Base-by-base conservation (phyloP, 2,113 vertebrate genomes). In the Setophaga kirtlandii region DNA sequence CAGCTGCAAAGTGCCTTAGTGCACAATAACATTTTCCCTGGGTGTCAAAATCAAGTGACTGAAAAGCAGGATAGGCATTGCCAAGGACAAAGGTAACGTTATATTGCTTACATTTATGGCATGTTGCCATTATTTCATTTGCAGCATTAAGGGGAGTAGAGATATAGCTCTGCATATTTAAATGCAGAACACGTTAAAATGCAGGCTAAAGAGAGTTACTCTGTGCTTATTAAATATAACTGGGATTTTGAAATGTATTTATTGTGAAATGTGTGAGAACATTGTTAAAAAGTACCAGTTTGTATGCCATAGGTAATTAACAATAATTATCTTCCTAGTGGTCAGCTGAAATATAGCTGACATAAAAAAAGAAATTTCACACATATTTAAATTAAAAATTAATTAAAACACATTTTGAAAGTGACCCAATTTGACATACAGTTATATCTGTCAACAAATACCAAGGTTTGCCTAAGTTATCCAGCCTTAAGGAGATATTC, bases 151-250 rank as follows among this genome's bases (percentile, higher is more conserved):
- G 39, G 16, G 30, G 39, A 70, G 28, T 25, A 62, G 37, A 64
- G 90, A 39, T 70, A 73, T 33, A 37, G 88, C 27, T 84, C 59
- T 70, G 52, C 39, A 78, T 90, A 85, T 89, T 94, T 70, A 93
- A 81, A 94, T 89, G 47, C 75, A 93, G 68, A 79, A 44, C 83
- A 77, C 7, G 6, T 86, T 93, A 94, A 94, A 96, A 87, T 92
- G 79, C 42, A 93, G 82, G 52, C 60, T 90, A 92, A 90, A 78
- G 59, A 63, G 63, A 93, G 24, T 21, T 88, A 65, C 12, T 83
- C 37, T 47, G 3, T 63, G 44, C 55, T 96, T 10, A 73, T 89
- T 93, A 88, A 93, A 83, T 76, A 33, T 83, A 81, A 78, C 53
- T 74, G 42, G n/a, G 10, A 2, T 67, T 74, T 86, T 83, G 58